Percentiles rank a stretch among this genome's conserved stretches.
phyloP scores from a whole-genome alignment of 37 sponge, comb jelly and placozoan genomes.

The Lycopodina hypogea region DNA sequence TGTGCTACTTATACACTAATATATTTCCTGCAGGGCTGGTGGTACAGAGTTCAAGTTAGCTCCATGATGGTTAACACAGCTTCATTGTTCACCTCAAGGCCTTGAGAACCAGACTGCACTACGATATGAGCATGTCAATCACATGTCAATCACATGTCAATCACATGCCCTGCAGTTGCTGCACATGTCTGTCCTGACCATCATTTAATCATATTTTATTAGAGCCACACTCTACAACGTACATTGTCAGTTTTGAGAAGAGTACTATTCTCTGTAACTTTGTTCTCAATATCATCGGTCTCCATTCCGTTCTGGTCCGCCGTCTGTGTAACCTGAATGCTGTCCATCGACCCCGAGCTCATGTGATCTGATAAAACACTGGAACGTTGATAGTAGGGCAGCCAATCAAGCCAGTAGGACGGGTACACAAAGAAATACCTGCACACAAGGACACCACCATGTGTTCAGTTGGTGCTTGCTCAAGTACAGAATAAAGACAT shows the following conservation, averaged over 20 bases:
- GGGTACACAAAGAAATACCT: conserved; percentile 65
- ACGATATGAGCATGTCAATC: too few species aligned
- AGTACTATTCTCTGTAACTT: neutral
- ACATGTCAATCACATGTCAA: neutral
- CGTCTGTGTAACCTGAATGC: neutral
- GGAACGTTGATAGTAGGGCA: neutral
- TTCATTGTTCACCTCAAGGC: too few species aligned
- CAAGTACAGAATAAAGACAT: too few species aligned
- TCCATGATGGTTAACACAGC: too few species aligned
- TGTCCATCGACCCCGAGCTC: neutral
- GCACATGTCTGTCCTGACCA: too few species aligned
- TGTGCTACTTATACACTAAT: too few species aligned
- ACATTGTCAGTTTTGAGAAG: neutral
- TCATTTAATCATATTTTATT: neutral
- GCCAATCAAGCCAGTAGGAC: conserved; percentile 58
- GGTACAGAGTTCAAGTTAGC: too few species aligned
- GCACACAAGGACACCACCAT: too few species aligned
- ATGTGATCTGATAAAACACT: neutral
- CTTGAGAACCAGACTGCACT: too few species aligned
- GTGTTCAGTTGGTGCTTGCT: too few species aligned
- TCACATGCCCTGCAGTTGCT: neutral
- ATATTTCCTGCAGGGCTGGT: too few species aligned
- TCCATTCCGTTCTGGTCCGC: conserved; percentile 3
- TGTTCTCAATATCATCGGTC: neutral
- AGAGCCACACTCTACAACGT: neutral